Evolutionary conservation across 2,888 invertebrate species (phyloP).

Genomic region (Leptinotarsa juncta): DNA sequence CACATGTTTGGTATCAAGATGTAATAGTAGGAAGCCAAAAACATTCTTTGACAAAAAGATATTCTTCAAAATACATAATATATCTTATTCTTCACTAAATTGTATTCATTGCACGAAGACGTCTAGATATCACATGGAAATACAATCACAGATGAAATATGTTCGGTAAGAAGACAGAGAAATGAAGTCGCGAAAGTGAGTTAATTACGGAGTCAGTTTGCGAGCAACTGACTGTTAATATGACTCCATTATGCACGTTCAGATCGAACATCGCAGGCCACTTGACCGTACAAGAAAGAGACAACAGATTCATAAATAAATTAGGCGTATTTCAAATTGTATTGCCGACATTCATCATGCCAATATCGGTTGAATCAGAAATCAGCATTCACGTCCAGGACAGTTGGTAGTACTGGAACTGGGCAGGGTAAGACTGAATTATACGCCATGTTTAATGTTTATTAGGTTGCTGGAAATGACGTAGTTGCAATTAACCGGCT

Average conservation of each 20-base stretch:
- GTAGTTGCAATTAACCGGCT: slow-evolving; percentile 64
- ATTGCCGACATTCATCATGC: slow-evolving; percentile 53
- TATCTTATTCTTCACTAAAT: not conserved
- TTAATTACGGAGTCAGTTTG: slow-evolving; percentile 22
- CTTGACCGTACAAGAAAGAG: slow-evolving; percentile 47
- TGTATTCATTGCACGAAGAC: slow-evolving; percentile 3
- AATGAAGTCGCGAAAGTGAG: slow-evolving; percentile 22
- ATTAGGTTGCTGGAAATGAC: slow-evolving; percentile 65
- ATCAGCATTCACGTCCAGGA: slow-evolving; percentile 55
- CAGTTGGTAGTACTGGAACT: slow-evolving; percentile 53
- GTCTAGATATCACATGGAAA: not conserved
- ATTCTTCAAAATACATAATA: too few relatives aligned
- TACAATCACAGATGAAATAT: not conserved
- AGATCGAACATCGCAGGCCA: slow-evolving; percentile 39
- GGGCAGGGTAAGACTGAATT: slow-evolving; percentile 65
- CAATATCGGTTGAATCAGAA: slow-evolving; percentile 57
- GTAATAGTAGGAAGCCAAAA: too few relatives aligned
- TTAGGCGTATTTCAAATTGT: slow-evolving; percentile 55
- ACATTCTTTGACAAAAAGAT: too few relatives aligned
- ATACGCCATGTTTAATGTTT: slow-evolving; percentile 66
- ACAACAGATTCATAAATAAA: slow-evolving; percentile 55
- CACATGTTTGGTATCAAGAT: too few relatives aligned
- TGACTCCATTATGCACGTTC: slow-evolving; percentile 52
- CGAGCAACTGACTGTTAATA: slow-evolving; percentile 39
- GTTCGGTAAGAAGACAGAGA: slow-evolving; percentile 1